These are phyloP conservation scores for Clarias fuscus DNA, from an alignment of 2,797 vertebrate species.

Conservation along the genomic window DNA sequence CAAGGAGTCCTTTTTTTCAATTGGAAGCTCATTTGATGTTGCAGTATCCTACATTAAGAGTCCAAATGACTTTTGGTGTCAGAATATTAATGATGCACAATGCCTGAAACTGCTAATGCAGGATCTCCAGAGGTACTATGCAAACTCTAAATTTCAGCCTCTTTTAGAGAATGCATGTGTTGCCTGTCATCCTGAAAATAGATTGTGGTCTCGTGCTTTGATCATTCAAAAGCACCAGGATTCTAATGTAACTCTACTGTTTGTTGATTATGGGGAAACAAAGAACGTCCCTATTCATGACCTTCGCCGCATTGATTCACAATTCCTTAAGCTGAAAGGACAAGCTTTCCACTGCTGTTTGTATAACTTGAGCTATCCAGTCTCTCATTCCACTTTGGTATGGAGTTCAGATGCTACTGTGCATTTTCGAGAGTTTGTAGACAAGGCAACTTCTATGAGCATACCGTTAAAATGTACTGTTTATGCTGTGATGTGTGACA, in stretches of 20 bases:
- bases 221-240: constrained; percentile 68
- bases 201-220: constrained; percentile 89
- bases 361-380: constrained; percentile 82
- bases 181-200: constrained; percentile 77
- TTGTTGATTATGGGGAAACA: constrained; percentile 88
- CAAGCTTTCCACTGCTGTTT: constrained; percentile 94
- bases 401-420: constrained; percentile 78
- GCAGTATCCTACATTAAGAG: constrained; percentile 80
- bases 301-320: constrained; percentile 73
- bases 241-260: constrained; percentile 77
- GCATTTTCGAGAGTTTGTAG: constrained; percentile 82
- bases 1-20: constrained; percentile 78
- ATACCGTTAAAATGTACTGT: constrained; percentile 84
- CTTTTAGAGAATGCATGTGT: constrained; percentile 77
- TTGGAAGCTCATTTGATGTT: constrained; percentile 86
- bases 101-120: constrained; percentile 80
- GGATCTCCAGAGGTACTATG: constrained; percentile 83
- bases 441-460: constrained; percentile 64
- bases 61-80: constrained; percentile 93
- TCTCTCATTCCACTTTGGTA: constrained; percentile 70
- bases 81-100: constrained; percentile 69
- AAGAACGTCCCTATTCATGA: constrained; percentile 73
- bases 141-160: constrained; percentile 65
- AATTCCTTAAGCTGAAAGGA: constrained; percentile 79
- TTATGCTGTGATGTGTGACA: constrained; percentile 83